These are phyloP conservation scores for Toxotes jaculatrix DNA, from an alignment of 2,113 vertebrate genomes.

Conservation along the genomic window DNA sequence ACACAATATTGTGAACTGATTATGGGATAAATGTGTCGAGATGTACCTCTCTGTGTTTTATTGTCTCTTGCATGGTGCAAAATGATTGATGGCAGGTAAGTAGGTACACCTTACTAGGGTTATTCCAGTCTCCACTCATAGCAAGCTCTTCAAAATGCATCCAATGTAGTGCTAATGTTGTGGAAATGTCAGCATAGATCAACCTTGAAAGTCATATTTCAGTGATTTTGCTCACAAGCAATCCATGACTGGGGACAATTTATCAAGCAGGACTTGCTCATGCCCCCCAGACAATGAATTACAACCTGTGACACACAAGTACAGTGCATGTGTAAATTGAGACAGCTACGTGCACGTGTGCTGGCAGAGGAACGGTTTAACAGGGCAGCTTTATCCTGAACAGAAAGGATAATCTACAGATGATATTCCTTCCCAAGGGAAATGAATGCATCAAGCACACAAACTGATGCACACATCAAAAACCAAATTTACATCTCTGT, in stretches of 20 bases:
- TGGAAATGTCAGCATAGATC: conserved; percentile 81
- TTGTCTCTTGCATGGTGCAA: conserved; percentile 46
- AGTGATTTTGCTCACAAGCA: conserved; percentile 76
- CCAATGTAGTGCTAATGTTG: conserved; percentile 75
- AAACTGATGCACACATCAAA: background rate
- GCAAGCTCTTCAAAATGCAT: conserved; percentile 66
- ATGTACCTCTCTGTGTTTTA: conserved; percentile 48
- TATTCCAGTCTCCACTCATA: conserved; percentile 42
- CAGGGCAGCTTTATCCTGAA: conserved; percentile 17
- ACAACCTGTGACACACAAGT: conserved; percentile 68
- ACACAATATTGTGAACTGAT: conserved; percentile 32
- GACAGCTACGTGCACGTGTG: conserved; percentile 15
- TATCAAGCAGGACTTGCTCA: conserved; percentile 68
- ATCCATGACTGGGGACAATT: conserved; percentile 71
- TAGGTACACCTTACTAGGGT: conserved; percentile 46
- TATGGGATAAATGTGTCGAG: conserved; percentile 47
- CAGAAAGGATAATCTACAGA: conserved; percentile 35
- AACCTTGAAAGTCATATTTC: conserved; percentile 82
- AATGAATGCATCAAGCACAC: background rate
- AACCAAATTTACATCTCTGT: conserved; percentile 25
- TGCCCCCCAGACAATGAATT: conserved; percentile 73
- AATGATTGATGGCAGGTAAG: conserved; percentile 60
- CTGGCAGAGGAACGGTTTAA: conserved; percentile 3
- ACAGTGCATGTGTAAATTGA: conserved; percentile 14
- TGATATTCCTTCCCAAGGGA: conserved; percentile 38